These are phyloP conservation scores for Leucoraja ocellata DNA, from an alignment of 2,797 vertebrate species.

Conservation along the genomic window DNA sequence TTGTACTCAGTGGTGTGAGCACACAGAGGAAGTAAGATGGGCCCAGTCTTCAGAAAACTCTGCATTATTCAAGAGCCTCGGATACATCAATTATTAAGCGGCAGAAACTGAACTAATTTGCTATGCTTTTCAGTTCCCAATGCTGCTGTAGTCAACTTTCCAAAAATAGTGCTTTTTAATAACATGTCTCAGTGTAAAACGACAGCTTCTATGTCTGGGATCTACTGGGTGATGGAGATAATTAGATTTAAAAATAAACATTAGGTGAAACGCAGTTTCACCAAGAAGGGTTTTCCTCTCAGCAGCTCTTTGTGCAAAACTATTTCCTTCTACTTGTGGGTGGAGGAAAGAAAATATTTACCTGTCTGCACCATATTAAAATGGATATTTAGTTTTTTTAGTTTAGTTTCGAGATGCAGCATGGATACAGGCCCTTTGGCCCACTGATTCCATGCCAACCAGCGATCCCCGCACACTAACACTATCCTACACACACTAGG, in stretches of 20 bases:
- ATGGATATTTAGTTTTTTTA: neutral
- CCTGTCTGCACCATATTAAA: neutral
- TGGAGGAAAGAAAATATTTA: neutral
- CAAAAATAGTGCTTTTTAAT: slow-evolving; percentile 23
- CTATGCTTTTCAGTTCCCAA: neutral
- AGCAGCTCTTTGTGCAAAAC: neutral
- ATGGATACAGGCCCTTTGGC: no score
- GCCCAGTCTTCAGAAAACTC: neutral
- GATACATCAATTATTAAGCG: slow-evolving; percentile 21
- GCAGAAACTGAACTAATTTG: slow-evolving; percentile 4
- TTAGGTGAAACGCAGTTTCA: neutral
- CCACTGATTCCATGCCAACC: no score
- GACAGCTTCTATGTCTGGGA: neutral
- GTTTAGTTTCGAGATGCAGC: no score
- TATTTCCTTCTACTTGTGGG: neutral
- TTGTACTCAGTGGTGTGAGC: no score
- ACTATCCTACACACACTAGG: no score
- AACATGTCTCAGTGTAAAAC: neutral
- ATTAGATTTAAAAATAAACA: neutral
- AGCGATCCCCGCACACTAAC: no score
- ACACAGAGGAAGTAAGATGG: neutral
- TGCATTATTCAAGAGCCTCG: neutral
- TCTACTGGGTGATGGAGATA: neutral
- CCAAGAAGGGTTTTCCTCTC: neutral
- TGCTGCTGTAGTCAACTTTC: neutral